Percentiles rank a stretch among this genome's conserved stretches.
Evolutionary conservation across 2,888 invertebrate species (phyloP).

Genomic region (Scelioninae gen. 1): DNA sequence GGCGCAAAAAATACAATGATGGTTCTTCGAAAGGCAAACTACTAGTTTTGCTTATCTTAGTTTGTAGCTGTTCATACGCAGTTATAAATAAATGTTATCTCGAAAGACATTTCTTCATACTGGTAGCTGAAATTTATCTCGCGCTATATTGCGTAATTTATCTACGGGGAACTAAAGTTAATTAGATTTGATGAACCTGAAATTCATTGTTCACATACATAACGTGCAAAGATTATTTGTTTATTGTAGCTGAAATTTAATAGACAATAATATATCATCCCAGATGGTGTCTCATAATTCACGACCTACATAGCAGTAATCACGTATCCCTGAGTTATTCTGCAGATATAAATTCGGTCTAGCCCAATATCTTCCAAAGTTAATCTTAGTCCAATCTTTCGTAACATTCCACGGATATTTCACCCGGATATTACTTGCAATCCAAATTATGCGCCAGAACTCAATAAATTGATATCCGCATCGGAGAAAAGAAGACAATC

Average conservation of each 20-base stretch:
- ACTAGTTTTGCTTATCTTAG: not conserved
- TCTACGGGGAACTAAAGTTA: slow-evolving; percentile 3
- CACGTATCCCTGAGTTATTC: slow-evolving; percentile 24
- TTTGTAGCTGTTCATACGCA: not conserved
- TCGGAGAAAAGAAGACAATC: not conserved
- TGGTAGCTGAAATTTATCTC: slow-evolving; percentile 3
- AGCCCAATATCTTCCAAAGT: slow-evolving; percentile 20
- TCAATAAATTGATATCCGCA: slow-evolving; percentile 5
- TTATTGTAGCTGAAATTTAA: slow-evolving; percentile 27
- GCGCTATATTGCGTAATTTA: slow-evolving; percentile 11
- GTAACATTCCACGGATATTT: slow-evolving; percentile 18
- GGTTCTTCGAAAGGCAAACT: not conserved
- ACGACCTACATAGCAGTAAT: slow-evolving; percentile 26
- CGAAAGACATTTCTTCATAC: not conserved
- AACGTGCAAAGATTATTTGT: slow-evolving; percentile 25
- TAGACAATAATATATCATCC: slow-evolving; percentile 8
- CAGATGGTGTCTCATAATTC: slow-evolving; percentile 33
- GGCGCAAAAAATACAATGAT: not conserved
- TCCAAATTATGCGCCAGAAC: slow-evolving; percentile 5
- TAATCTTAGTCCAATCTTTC: slow-evolving; percentile 27
- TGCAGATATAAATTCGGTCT: slow-evolving; percentile 25
- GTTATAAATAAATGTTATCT: slow-evolving; percentile 16
- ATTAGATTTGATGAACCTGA: slow-evolving; percentile 11
- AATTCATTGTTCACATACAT: slow-evolving; percentile 10
- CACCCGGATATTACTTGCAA: slow-evolving; percentile 4